Conservation (phyloP, 2,888 invertebrate genomes). For the Kuschelorhynchus macadamiae region DNA sequence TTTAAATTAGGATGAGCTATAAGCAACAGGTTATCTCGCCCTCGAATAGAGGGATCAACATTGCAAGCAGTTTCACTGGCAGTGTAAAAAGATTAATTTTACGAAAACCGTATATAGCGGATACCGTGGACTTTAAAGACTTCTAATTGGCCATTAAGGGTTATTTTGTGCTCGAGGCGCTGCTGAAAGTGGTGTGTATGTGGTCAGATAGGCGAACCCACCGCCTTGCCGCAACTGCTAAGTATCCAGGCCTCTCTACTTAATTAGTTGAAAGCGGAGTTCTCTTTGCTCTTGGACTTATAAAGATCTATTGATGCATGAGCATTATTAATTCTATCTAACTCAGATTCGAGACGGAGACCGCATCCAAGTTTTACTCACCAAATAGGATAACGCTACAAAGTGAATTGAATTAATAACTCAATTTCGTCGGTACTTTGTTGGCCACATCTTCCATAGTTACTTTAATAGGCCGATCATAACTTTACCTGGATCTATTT, state of each 20-base stretch:
- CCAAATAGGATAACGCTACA: constrained; percentile 45
- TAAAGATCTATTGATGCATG: constrained; percentile 64
- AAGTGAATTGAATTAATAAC: constrained; percentile 43
- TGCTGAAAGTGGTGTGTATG: constrained; percentile 62
- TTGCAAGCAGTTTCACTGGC: constrained; percentile 56
- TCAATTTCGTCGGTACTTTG: constrained; percentile 31
- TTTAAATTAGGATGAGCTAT: constrained; percentile 62
- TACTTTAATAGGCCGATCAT: constrained; percentile 36
- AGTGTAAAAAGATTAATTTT: constrained; percentile 60
- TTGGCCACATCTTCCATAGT: constrained; percentile 31
- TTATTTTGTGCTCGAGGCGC: constrained; percentile 61
- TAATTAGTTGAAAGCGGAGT: constrained; percentile 67
- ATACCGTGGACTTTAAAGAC: constrained; percentile 57
- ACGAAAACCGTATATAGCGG: constrained; percentile 54
- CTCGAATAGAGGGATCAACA: constrained; percentile 50
- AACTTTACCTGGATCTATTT: constrained; percentile 35
- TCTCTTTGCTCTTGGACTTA: constrained; percentile 63
- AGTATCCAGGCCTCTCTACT: constrained; percentile 65
- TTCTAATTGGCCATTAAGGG: constrained; percentile 65
- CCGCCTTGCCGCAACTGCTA: constrained; percentile 62
- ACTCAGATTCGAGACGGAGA: constrained; percentile 65
- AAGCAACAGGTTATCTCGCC: constrained; percentile 61
- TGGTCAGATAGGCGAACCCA: constrained; percentile 63
- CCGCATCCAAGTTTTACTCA: constrained; percentile 57
- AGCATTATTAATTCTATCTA: constrained; percentile 63